These are phyloP conservation scores for Cyclophora punctaria DNA, from an alignment of 2,888 invertebrate genomes.

Conservation along the genomic window DNA sequence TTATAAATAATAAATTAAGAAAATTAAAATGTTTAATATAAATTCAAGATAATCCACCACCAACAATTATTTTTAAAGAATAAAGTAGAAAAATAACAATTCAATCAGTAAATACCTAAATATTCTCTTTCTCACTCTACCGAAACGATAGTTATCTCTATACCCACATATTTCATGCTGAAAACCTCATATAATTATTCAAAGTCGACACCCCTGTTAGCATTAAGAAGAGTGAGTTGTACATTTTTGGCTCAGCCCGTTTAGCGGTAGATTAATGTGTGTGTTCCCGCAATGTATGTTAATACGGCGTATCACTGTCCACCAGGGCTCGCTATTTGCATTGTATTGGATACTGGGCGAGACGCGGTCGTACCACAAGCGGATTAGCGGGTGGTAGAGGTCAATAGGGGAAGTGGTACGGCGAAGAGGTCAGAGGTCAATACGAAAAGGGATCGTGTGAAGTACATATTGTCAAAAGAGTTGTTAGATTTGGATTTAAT, in stretches of 20 bases:
- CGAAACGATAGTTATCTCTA: not conserved
- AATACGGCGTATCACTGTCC: slow-evolving; percentile 57
- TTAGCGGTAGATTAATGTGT: slow-evolving; percentile 37
- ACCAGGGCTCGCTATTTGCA: slow-evolving; percentile 48
- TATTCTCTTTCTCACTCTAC: not conserved
- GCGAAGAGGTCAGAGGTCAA: too few relatives aligned
- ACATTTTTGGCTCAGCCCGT: not conserved
- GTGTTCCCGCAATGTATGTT: slow-evolving; percentile 47
- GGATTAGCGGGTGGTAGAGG: not conserved
- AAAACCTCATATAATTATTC: not conserved
- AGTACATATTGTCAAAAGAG: too few relatives aligned
- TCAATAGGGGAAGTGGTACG: too few relatives aligned
- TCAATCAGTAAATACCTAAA: not conserved
- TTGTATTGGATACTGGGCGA: slow-evolving; percentile 44
- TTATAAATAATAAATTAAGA: too few relatives aligned
- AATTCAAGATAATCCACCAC: too few relatives aligned
- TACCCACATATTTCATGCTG: not conserved
- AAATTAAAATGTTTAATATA: too few relatives aligned
- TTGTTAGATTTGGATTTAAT: too few relatives aligned
- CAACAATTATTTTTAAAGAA: too few relatives aligned
- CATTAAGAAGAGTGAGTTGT: not conserved
- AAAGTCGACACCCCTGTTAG: not conserved
- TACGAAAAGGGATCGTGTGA: too few relatives aligned
- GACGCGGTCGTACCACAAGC: too few relatives aligned
- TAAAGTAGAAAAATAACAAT: too few relatives aligned